Evolutionary conservation across 2,113 vertebrate species (phyloP).

Genomic region (Nothobranchius kuhntae): DNA sequence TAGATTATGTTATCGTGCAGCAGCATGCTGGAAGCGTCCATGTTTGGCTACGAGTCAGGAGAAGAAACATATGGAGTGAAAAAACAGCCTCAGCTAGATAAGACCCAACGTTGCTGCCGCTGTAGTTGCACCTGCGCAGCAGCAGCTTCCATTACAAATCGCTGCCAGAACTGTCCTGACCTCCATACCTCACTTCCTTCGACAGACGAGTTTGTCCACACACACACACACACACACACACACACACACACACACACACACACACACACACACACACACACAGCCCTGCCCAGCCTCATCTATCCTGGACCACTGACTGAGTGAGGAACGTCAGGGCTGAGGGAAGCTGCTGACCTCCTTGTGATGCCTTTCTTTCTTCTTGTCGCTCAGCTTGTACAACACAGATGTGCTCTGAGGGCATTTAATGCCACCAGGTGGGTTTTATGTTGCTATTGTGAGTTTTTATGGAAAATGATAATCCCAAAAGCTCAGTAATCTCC

Average conservation of each 20-base stretch:
- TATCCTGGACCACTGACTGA: slow-evolving; percentile 38
- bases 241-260: neutral
- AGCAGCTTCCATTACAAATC: slow-evolving; percentile 52
- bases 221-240: neutral
- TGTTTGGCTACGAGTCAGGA: slow-evolving; percentile 52
- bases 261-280: neutral
- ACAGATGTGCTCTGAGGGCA: neutral
- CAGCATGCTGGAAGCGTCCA: slow-evolving; percentile 30
- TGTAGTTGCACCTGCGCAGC: slow-evolving; percentile 5
- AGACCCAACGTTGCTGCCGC: slow-evolving; percentile 6
- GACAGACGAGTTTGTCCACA: slow-evolving; percentile 27
- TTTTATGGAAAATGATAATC: neutral
- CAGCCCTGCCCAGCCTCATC: slow-evolving; percentile 29
- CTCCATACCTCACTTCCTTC: slow-evolving; percentile 73
- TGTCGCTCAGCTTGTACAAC: too few species aligned
- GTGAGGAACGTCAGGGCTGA: slow-evolving; percentile 34
- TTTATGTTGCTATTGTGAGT: neutral
- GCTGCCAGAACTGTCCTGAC: slow-evolving; percentile 60
- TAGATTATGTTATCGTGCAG: slow-evolving; percentile 40
- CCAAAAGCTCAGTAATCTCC: neutral
- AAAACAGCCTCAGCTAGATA: slow-evolving; percentile 26
- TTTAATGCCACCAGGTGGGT: neutral
- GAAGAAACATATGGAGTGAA: slow-evolving; percentile 18
- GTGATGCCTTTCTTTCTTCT: too few species aligned
- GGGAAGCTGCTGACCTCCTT: slow-evolving; percentile 41